phyloP scores from a whole-genome alignment of 2,888 invertebrate species.

The Ischnus inquisitorius region DNA sequence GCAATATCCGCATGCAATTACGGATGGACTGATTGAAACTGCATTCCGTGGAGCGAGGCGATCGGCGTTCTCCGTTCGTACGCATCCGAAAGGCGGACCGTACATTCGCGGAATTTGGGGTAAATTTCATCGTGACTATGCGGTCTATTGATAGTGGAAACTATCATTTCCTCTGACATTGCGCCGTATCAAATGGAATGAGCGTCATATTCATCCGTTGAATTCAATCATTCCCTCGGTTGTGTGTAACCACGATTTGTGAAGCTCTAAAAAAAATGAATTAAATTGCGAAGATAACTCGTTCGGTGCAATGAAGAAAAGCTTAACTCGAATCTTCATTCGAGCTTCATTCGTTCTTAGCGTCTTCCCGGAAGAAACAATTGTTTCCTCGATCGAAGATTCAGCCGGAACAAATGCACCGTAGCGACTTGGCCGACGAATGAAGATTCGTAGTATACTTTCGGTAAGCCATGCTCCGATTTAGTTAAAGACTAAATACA shows the following conservation, averaged over 20 bases:
- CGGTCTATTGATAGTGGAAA: slow-evolving; percentile 16
- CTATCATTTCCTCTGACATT: slow-evolving; percentile 2
- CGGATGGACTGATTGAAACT: slow-evolving; percentile 56
- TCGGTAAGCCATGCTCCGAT: background rate
- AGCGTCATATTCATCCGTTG: background rate
- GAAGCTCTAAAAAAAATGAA: too few species aligned
- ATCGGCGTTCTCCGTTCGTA: background rate
- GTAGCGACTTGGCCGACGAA: background rate
- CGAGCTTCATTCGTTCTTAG: background rate
- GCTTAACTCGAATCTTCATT: too few species aligned
- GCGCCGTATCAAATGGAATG: background rate
- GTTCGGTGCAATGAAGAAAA: too few species aligned
- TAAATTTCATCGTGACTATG: slow-evolving; percentile 16
- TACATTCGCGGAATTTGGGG: slow-evolving; percentile 31
- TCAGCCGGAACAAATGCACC: background rate
- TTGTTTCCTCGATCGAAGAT: background rate
- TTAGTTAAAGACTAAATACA: slow-evolving; percentile 17
- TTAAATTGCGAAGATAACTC: too few species aligned
- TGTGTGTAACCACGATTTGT: too few species aligned
- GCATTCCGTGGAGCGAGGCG: slow-evolving; percentile 46
- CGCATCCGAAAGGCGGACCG: background rate
- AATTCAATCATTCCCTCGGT: background rate
- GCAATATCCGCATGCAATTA: slow-evolving; percentile 65
- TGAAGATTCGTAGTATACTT: slow-evolving; percentile 4
- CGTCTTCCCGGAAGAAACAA: background rate